phyloP scores from a whole-genome alignment of 2,113 vertebrate genomes.

The Poeciliopsis occidentalis region DNA sequence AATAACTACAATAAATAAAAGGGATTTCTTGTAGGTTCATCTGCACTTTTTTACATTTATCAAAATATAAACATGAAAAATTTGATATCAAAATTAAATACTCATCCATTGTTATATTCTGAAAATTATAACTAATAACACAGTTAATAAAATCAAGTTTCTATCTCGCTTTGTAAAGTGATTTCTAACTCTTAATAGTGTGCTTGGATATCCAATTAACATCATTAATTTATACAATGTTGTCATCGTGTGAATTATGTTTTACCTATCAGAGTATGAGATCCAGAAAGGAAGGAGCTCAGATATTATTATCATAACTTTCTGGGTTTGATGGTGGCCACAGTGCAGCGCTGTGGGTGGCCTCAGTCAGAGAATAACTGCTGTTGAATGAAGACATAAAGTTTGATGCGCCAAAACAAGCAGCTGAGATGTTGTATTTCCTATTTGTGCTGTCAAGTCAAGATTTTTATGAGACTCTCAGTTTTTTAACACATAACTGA shows the following conservation, averaged over 20 bases:
- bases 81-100: not conserved
- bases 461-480: not conserved
- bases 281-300: constrained; percentile 51
- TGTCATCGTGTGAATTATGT: not conserved
- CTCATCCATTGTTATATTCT: not conserved
- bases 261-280: constrained; percentile 10
- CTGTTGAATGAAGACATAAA: constrained; percentile 19
- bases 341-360: constrained; percentile 48
- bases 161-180: constrained; percentile 10
- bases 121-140: not conserved
- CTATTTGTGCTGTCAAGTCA: constrained; percentile 33
- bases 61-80: not conserved
- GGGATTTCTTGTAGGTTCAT: not conserved
- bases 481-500: constrained; percentile 12
- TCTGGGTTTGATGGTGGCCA: constrained; percentile 21
- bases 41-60: not conserved
- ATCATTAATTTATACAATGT: not conserved
- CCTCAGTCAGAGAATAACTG: constrained; percentile 32
- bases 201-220: not conserved
- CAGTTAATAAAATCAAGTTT: not conserved
- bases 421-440: constrained; percentile 23
- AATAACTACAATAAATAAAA: too few relatives aligned
- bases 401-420: constrained; percentile 20
- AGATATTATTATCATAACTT: constrained; percentile 42
- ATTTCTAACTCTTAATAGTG: constrained; percentile 14